Evolutionary conservation across 2,113 vertebrate species (phyloP), one percentile per base, ranked within the genome.

Genomic region (Redunca redunca): DNA sequence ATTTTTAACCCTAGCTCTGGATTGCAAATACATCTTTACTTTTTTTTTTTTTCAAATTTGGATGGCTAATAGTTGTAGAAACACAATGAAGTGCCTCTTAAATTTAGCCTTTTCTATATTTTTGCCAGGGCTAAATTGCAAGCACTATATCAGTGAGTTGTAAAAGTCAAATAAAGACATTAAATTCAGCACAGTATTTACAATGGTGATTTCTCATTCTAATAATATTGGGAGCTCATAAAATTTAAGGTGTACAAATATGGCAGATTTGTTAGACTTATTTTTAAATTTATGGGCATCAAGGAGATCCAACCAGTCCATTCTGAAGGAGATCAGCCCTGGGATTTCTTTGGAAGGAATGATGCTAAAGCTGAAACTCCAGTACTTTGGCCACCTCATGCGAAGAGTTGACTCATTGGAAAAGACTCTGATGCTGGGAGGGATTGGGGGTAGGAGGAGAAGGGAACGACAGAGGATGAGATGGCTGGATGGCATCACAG

Each of bases 221-320:
- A 93, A 52, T 87, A 97, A 94, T 95, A 80, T 55, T 57, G 26
- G 36, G 43, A 97, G 87, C 71, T 94, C 88, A 94, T 91, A 96
- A 97, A 97, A 95, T 26, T 67, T 74, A 94, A 88, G 64, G 60
- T 71, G 90, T 90, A 50, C 11, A 95, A 95, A 57, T 97, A 97
- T 21, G 92, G 82, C 94, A 97, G 60, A 96, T 94, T 97, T 97
- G 93, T 97, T 97, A 94, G n/a, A 87, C 85, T 97, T 96, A 93
- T 89, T 98, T 98, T 97, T 90, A 98, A 91, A 97, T 88, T 97
- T 97, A 97, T 91, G 25, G 57, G 57, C 25, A 58, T 58, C 57
- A 58, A 58, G 4, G 50, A 50, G 50, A 50, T 50, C 50, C 50
- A 50, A 50, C 50, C 50, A 50, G 50, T 50, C 50, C 14, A 50